A percentile compares a stretch with the other conserved stretches of the same genome.
These are phyloP conservation scores for Cirrhinus molitorella DNA, from an alignment of 2,797 vertebrate species.

Conservation along the genomic window DNA sequence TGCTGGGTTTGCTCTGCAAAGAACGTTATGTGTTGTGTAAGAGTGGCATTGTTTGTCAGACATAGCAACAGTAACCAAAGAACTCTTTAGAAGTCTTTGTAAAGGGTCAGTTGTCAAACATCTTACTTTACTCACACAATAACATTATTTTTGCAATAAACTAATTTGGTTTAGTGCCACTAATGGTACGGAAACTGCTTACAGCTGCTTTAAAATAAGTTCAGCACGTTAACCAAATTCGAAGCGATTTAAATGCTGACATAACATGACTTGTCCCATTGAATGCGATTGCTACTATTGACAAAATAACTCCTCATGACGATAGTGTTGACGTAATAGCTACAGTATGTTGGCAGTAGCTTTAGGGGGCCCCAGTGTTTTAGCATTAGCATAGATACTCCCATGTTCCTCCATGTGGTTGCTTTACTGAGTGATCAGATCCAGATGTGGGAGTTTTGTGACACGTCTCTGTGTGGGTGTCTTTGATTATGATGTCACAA, in stretches of 20 bases:
- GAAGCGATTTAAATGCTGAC: neutral
- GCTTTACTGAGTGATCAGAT: constrained; percentile 65
- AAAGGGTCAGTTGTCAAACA: neutral
- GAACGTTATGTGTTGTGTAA: no score
- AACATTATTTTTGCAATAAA: neutral
- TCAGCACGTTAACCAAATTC: constrained; percentile 6
- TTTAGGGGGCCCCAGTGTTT: constrained; percentile 29
- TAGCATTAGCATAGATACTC: constrained; percentile 51
- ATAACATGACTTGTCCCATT: constrained; percentile 13
- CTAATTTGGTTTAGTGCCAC: neutral
- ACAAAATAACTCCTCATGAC: neutral
- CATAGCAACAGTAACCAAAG: no score
- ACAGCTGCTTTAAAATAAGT: constrained; percentile 7
- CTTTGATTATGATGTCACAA: constrained; percentile 71
- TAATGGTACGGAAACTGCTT: neutral
- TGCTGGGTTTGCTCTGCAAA: no score
- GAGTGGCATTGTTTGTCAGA: no score
- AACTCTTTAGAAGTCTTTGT: no score
- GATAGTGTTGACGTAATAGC: neutral
- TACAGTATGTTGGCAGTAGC: constrained; percentile 30
- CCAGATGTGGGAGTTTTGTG: constrained; percentile 74
- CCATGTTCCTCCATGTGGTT: constrained; percentile 66
- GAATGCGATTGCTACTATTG: constrained; percentile 8
- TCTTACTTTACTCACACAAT: neutral
- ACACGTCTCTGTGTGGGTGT: constrained; percentile 67